Percentiles rank a stretch among this genome's conserved stretches.
These are phyloP conservation scores for Talpa occidentalis DNA, from an alignment of 2,113 vertebrate species.

Conservation along the genomic window DNA sequence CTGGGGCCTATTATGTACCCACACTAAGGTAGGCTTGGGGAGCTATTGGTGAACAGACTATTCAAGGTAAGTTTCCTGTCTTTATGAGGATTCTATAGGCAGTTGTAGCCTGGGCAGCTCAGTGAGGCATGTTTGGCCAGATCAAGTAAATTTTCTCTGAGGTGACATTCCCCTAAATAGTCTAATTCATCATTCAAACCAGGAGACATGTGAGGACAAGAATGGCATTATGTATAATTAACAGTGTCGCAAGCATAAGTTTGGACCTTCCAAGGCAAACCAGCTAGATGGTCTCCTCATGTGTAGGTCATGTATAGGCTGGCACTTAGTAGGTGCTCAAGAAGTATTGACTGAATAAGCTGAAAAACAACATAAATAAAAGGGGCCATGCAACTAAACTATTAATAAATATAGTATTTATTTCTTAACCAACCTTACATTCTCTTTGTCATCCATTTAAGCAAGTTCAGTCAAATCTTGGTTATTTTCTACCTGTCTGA, in stretches of 20 bases:
- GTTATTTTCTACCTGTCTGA: not conserved
- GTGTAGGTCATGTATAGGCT: not conserved
- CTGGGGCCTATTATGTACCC: not conserved
- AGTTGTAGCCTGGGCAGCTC: not conserved
- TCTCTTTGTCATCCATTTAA: not conserved
- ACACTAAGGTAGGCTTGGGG: not conserved
- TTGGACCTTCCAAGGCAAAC: not conserved
- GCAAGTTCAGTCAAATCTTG: conserved; percentile 8
- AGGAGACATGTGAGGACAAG: not conserved
- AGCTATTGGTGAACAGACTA: not conserved
- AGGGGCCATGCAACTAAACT: not conserved
- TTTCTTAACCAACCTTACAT: not conserved
- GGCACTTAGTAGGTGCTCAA: not conserved
- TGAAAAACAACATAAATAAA: not conserved
- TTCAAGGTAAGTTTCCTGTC: not conserved
- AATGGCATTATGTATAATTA: not conserved
- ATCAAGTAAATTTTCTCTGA: not conserved
- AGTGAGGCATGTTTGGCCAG: not conserved
- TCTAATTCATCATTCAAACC: not conserved
- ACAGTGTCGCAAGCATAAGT: not conserved
- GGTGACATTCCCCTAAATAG: not conserved
- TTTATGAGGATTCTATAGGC: not conserved
- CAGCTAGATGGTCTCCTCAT: not conserved
- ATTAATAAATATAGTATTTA: conserved; percentile 1
- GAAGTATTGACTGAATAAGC: not conserved